phyloP scores from a whole-genome alignment of 1,140 invertebrate species.

The Drosophila ananassae region DNA sequence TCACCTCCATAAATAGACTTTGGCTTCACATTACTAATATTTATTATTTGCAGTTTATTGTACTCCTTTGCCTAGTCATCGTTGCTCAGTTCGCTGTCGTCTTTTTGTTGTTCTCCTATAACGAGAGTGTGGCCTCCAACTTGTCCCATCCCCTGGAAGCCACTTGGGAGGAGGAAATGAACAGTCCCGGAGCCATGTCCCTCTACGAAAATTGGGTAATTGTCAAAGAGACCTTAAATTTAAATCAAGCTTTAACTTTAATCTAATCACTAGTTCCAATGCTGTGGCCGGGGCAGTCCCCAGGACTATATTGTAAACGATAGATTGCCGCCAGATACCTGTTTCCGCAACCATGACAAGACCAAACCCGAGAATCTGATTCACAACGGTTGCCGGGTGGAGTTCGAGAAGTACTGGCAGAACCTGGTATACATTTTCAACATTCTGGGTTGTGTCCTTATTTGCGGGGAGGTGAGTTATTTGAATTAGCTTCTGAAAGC shows the following conservation, averaged over 20 bases:
- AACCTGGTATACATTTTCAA: slow-evolving; percentile 60
- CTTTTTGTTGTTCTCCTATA: slow-evolving; percentile 32
- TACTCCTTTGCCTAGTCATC: slow-evolving; percentile 60
- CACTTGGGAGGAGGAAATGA: slow-evolving; percentile 72
- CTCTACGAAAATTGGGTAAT: slow-evolving; percentile 76
- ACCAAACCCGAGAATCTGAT: slow-evolving; percentile 70
- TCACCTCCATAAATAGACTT: background rate
- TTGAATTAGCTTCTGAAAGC: background rate
- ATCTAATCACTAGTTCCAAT: slow-evolving; percentile 82
- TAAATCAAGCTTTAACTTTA: background rate
- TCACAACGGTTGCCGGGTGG: slow-evolving; percentile 65
- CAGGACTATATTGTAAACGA: slow-evolving; percentile 74
- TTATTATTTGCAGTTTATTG: slow-evolving; percentile 51
- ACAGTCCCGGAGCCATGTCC: slow-evolving; percentile 75
- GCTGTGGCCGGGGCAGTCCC: slow-evolving; percentile 85
- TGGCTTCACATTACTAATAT: slow-evolving; percentile 1
- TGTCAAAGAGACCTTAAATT: background rate
- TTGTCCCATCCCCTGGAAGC: slow-evolving; percentile 60
- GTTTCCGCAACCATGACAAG: slow-evolving; percentile 65
- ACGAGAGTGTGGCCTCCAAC: slow-evolving; percentile 43
- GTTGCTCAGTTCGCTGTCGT: slow-evolving; percentile 51
- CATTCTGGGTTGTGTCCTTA: slow-evolving; percentile 62
- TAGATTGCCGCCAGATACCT: slow-evolving; percentile 51
- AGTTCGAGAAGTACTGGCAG: slow-evolving; percentile 77
- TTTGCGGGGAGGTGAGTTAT: slow-evolving; percentile 61